phyloP scores from a whole-genome alignment of 1,140 invertebrate genomes.

The Brachionus rubens region DNA sequence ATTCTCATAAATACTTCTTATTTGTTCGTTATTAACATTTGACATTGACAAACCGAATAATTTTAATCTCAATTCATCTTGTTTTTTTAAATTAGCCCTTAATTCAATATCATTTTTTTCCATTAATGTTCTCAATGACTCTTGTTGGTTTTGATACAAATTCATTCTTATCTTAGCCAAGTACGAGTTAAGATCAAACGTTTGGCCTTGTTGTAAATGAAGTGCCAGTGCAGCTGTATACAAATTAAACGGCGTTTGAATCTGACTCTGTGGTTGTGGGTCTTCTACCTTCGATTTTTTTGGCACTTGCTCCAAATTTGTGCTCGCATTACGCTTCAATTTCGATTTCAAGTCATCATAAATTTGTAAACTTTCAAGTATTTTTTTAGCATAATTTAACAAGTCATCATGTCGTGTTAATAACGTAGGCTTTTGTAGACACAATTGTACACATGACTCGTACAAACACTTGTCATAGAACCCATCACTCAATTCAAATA shows the following conservation, averaged over 20 bases:
- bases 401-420: conserved; percentile 31
- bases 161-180: not conserved
- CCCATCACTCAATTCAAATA: not conserved
- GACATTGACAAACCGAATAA: conserved; percentile 29
- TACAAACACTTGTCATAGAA: conserved; percentile 22
- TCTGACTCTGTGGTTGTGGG: not conserved
- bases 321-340: not conserved
- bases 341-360: not conserved
- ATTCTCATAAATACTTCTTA: not conserved
- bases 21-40: not conserved
- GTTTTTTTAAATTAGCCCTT: not conserved
- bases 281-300: not conserved
- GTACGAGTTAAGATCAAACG: not conserved
- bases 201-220: conserved; percentile 17
- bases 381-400: not conserved
- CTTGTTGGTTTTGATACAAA: not conserved
- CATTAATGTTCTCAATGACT: not conserved
- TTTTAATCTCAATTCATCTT: not conserved
- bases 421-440: conserved; percentile 18
- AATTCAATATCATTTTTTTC: conserved; percentile 8
- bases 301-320: not conserved
- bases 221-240: conserved; percentile 17
- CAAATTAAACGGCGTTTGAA: not conserved
- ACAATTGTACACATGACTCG: conserved; percentile 15
- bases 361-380: conserved; percentile 2